Base-by-base conservation (phyloP, 2,113 vertebrate species). In the Hippocampus zosterae region DNA sequence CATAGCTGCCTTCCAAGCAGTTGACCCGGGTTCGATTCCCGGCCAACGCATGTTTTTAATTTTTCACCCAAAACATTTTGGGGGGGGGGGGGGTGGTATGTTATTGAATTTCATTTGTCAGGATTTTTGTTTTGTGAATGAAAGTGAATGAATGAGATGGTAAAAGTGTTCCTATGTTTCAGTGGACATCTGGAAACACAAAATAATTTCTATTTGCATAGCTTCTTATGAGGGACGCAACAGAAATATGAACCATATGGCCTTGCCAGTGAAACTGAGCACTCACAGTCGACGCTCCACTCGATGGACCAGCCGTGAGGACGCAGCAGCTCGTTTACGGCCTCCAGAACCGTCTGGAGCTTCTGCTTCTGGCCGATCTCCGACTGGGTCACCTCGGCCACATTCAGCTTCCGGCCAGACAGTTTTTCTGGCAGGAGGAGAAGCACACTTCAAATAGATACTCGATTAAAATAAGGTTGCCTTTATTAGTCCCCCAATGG, bases 311-410 rank as follows among this genome's bases (percentile, higher is more conserved):
- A 95, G 81, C 95, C 94, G 0, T 95, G 95, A 53, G 95, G 95
- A 57, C 94, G 90, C 42, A 99, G 93, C 57, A 95, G 73, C 11
- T 94, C 93, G 0, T 95, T 95, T 37, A 98, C 94, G 0, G 95
- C 91, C 69, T 98, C 96, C 85, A 98, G 84, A 10, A 98, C 95
- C 0, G 95, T 98, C 88, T 95, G 96, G 65, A 99, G 84, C 88
- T 99, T 99, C 84, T 97, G 97, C 48, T 96, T 98, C 90, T 99
- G 97, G 21, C 94, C 96, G 3, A 96, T 94, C 83, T 98, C 96
- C 0, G 97, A 99, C 68, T 98, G 97, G 0, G 97, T 98, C 87
- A 98, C 97, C 88, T 99, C 97, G 0, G 97, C 96, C 79, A 99
- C 96, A 0, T 97, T 96, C 87, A 99, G 91, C 82, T 96, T 99